Base-by-base conservation (phyloP, 2,113 vertebrate species). In the Gorsachius goisagi region DNA sequence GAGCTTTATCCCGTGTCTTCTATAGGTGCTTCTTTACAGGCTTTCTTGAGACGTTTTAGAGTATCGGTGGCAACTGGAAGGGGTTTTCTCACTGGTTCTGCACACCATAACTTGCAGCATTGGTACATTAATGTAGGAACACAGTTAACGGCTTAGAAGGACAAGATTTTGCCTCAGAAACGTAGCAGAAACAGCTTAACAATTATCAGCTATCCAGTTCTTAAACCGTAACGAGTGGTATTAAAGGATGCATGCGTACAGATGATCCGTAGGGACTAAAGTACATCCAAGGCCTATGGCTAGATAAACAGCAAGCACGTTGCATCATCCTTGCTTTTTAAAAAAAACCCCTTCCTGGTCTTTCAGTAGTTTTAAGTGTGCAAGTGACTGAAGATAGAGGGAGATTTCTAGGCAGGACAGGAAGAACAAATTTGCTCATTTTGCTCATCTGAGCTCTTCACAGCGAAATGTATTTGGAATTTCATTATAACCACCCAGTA, bases 221-320 rank as follows among this genome's bases (percentile, higher is more conserved):
- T 67, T 49, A 81, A 71, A 58, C 5, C 4, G 2, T 23, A n/a
- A 63, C 13, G 24, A 66, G 55, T 24, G 45, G 12, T 14, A 37
- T 53, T n/a, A 73, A 60, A 79, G 33, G 78, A 37, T 56, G 15
- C 0, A 0, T 26, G 19, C 1, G 1, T 22, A 23, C 15, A 47
- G 52, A 30, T 64, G 71, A 71, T 35, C 69, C 87, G 8, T 0
- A 47, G 76, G 39, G 39, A 52, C 35, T 47, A 37, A 71, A 89
- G 62, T 18, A 30, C 60, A 47, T 45, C 53, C 53, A 30, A 56
- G 56, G 44, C 68, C 17, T n/a, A 14, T n/a, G 33, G 22, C 32
- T 37, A 22, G 58, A 53, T 56, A 41, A 80, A 59, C 18, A n/a
- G 12, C 2, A 11, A 74, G 15, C n/a, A 7, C 4, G 13, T 47